A percentile compares a stretch with the other conserved stretches of the same genome.
Conservation (phyloP, 2,113 vertebrate species). For the Galbula dea region DNA sequence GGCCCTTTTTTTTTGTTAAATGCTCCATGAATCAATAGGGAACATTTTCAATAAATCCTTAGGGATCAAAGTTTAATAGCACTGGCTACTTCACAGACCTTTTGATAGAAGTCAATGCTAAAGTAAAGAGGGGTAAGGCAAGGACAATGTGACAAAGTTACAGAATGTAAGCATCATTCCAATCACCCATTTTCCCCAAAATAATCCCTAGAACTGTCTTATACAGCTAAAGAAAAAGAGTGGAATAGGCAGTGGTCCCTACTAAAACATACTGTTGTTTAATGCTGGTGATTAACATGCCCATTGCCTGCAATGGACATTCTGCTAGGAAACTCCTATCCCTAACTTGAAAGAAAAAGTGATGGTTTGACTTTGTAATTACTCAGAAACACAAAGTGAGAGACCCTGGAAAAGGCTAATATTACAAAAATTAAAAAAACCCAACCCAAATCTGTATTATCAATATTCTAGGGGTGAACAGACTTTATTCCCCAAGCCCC, state of each 20-base stretch:
- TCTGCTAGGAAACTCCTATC: conserved; percentile 49
- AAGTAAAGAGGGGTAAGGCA: conserved; percentile 45
- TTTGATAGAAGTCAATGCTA: conserved; percentile 1
- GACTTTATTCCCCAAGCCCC: not conserved
- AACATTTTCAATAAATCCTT: conserved; percentile 46
- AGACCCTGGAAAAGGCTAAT: conserved; percentile 25
- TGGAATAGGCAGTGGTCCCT: conserved; percentile 40
- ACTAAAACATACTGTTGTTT: not conserved
- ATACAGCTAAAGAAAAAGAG: not conserved
- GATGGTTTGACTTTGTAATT: conserved; percentile 29
- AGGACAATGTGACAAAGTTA: conserved; percentile 19
- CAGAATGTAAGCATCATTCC: not conserved
- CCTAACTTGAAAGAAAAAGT: conserved; percentile 32
- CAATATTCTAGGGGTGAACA: not conserved
- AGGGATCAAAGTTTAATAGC: conserved; percentile 64
- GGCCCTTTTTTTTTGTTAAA: not conserved
- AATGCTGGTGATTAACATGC: conserved; percentile 67
- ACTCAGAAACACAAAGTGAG: not conserved
- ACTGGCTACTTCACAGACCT: conserved; percentile 41
- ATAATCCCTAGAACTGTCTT: conserved; percentile 34
- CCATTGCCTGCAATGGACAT: conserved; percentile 68
- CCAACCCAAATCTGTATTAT: not conserved
- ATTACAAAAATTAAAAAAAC: not conserved
- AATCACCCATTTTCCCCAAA: conserved; percentile 19
- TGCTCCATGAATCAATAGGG: not conserved